phyloP scores from a whole-genome alignment of 2,113 vertebrate species.

The Rhinolophus sinicus region DNA sequence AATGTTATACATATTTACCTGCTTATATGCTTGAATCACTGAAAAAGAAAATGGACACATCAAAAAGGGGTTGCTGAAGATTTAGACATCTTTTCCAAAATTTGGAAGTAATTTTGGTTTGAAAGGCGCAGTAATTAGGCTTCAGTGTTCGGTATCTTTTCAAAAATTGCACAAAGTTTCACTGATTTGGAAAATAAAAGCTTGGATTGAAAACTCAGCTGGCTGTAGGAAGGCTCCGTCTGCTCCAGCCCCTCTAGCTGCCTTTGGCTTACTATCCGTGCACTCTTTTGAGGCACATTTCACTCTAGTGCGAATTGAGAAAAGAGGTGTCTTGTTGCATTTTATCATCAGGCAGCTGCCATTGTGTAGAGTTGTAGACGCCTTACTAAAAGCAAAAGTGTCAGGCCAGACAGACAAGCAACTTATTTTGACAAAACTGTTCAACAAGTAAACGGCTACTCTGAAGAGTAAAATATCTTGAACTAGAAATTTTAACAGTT shows the following conservation, averaged over 20 bases:
- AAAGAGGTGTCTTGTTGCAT: slow-evolving; percentile 55
- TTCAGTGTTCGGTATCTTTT: neutral
- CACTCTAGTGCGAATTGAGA: slow-evolving; percentile 57
- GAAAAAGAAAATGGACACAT: neutral
- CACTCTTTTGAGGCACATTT: slow-evolving; percentile 28
- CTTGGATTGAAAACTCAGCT: neutral
- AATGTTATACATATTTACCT: too few species aligned
- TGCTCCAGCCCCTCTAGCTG: neutral
- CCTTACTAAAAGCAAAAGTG: slow-evolving; percentile 41
- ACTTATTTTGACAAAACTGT: slow-evolving; percentile 70
- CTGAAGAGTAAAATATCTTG: slow-evolving; percentile 69
- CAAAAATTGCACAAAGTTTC: neutral
- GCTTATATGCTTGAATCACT: too few species aligned
- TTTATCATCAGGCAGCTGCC: slow-evolving; percentile 50
- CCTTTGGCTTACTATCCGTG: slow-evolving; percentile 25
- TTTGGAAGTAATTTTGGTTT: neutral
- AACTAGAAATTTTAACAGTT: slow-evolving; percentile 74
- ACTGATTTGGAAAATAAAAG: neutral
- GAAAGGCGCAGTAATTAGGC: neutral
- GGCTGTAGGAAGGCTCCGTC: slow-evolving; percentile 11
- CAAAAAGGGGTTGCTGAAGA: neutral
- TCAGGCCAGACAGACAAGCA: slow-evolving; percentile 42
- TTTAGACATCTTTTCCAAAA: neutral
- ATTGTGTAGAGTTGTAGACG: slow-evolving; percentile 48
- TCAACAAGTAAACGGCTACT: slow-evolving; percentile 56